These are phyloP conservation scores for Hydropsyche betteni DNA, from an alignment of 2,888 invertebrate species.

Conservation along the genomic window DNA sequence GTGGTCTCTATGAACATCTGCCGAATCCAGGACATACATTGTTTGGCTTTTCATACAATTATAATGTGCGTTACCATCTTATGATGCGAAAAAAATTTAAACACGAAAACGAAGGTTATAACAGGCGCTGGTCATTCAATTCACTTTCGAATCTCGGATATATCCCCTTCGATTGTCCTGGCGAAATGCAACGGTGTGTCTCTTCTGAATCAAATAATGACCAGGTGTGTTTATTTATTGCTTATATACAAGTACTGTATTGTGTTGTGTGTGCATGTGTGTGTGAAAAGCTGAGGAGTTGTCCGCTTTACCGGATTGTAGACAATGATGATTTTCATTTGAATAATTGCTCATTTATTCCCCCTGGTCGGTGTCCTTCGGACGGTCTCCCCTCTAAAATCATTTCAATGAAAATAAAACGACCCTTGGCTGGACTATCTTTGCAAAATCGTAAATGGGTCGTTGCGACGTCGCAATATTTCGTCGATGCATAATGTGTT, in stretches of 20 bases:
- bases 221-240: too few relatives aligned
- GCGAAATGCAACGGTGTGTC: constrained; percentile 32
- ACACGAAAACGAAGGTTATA: neutral
- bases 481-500: too few relatives aligned
- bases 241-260: too few relatives aligned
- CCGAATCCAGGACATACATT: constrained; percentile 14
- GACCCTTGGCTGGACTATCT: constrained; percentile 14
- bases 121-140: neutral
- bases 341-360: constrained; percentile 68
- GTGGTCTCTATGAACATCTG: constrained; percentile 20
- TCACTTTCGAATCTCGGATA: constrained; percentile 3
- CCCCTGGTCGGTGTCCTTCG: constrained; percentile 52
- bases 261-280: constrained; percentile 21
- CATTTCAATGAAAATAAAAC: neutral
- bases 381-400: constrained; percentile 8
- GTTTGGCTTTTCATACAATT: constrained; percentile 34
- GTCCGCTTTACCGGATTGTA: constrained; percentile 45
- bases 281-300: constrained; percentile 35
- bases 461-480: neutral
- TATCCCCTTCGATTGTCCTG: constrained; percentile 17
- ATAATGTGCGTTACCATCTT: constrained; percentile 18
- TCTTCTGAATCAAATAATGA: neutral
- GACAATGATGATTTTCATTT: constrained; percentile 55
- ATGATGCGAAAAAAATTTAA: constrained; percentile 28
- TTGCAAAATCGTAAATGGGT: constrained; percentile 8